Evolutionary conservation across 2,797 vertebrate genomes (phyloP).

Genomic region (Anabacerthia variegaticeps): DNA sequence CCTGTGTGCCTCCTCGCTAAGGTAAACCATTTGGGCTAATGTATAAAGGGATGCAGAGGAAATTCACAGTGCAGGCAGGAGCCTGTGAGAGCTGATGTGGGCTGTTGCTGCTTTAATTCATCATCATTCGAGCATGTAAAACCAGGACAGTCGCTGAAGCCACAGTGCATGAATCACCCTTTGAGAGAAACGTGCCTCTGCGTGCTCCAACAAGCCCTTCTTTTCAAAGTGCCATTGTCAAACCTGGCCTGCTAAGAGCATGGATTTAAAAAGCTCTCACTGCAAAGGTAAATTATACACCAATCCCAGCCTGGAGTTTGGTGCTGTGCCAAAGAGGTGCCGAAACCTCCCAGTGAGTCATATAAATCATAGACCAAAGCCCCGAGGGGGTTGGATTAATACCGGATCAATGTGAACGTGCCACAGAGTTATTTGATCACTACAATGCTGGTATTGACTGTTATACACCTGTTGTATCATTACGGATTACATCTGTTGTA

Average conservation of each 20-base stretch:
- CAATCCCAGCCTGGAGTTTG: slow-evolving; percentile 52
- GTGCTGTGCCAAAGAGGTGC: slow-evolving; percentile 44
- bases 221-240: slow-evolving; percentile 54
- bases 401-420: slow-evolving; percentile 60
- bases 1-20: not conserved
- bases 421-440: slow-evolving; percentile 48
- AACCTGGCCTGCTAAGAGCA: not conserved
- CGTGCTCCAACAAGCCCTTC: slow-evolving; percentile 58
- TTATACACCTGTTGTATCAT: slow-evolving; percentile 69
- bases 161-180: slow-evolving; percentile 26
- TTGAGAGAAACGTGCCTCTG: slow-evolving; percentile 36
- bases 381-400: slow-evolving; percentile 47
- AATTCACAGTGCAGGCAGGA: not conserved
- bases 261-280: slow-evolving; percentile 50
- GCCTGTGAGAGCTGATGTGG: not conserved
- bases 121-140: slow-evolving; percentile 36
- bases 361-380: slow-evolving; percentile 48
- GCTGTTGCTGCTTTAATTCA: slow-evolving; percentile 36
- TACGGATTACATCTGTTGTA: slow-evolving; percentile 65
- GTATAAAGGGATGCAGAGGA: not conserved
- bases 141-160: slow-evolving; percentile 32
- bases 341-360: slow-evolving; percentile 63
- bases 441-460: slow-evolving; percentile 64
- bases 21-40: not conserved
- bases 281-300: slow-evolving; percentile 59